Evolutionary conservation across 2,888 invertebrate genomes (phyloP).

Genomic region (Drosophila macrospina): DNA sequence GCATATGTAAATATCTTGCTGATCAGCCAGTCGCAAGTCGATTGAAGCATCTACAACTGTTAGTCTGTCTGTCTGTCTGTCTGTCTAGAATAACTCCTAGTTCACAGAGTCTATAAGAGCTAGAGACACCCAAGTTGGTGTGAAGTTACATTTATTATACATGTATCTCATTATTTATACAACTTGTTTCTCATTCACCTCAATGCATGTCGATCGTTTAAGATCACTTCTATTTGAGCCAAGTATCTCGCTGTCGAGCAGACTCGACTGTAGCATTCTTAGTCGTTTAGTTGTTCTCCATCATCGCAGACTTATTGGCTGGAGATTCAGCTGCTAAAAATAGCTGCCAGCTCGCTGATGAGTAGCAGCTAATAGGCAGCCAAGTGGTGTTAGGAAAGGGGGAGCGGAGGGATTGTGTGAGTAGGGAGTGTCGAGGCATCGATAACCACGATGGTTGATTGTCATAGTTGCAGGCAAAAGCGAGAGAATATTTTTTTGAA

Average conservation of each 20-base stretch:
- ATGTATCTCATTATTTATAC: too few relatives aligned
- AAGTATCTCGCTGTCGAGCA: slow-evolving; percentile 6
- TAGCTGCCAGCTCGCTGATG: slow-evolving; percentile 49
- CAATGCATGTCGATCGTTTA: too few relatives aligned
- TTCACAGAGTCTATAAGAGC: too few relatives aligned
- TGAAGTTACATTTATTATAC: too few relatives aligned
- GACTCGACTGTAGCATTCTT: background rate
- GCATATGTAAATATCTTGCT: too few relatives aligned
- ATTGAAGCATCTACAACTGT: too few relatives aligned
- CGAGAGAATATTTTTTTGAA: slow-evolving; percentile 19
- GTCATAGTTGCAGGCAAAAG: slow-evolving; percentile 14
- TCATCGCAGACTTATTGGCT: slow-evolving; percentile 69
- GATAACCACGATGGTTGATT: slow-evolving; percentile 31
- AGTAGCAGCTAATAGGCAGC: slow-evolving; percentile 2
- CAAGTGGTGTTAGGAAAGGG: background rate
- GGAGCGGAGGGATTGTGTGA: background rate
- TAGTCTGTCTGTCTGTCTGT: too few relatives aligned
- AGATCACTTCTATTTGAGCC: too few relatives aligned
- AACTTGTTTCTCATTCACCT: too few relatives aligned
- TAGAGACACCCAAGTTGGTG: too few relatives aligned
- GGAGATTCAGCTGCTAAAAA: slow-evolving; percentile 61
- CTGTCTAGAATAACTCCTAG: too few relatives aligned
- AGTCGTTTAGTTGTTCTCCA: slow-evolving; percentile 18
- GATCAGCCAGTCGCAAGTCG: too few relatives aligned
- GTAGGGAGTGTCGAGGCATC: slow-evolving; percentile 39